Evolutionary conservation across 2,113 vertebrate genomes (phyloP), one percentile per base, ranked within the genome.

Genomic region (Gavialis gangeticus): DNA sequence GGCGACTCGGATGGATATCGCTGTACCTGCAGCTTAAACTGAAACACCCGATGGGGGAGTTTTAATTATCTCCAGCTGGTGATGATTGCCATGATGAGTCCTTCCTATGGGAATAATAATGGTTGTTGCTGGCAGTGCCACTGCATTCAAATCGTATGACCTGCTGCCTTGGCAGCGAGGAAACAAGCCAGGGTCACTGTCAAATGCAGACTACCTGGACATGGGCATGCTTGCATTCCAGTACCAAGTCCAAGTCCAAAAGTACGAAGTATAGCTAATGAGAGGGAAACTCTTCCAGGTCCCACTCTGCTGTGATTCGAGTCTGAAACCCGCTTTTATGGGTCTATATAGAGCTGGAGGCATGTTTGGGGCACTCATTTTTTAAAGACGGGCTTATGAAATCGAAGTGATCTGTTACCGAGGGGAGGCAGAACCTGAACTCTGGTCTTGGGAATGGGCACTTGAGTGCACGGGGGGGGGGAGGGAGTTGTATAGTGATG

Each of bases 361-460:
- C n/a, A 1, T 22, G 34, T 5, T 58, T 87, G 46, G 71, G 58
- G 55, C n/a, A 11, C 11, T 12, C 19, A 56, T 2, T 27, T 84
- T 18, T 73, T 73, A 73, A 54, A 77, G 73, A 4, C 0, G 2
- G 2, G 5, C 4, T 75, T 69, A 13, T 30, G 75, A 17, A 79
- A 75, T 25, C 2, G 18, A 67, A 66, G n/a, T 2, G 73, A 3
- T 54, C 82, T 11, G 0, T 5, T 22, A 5, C 0, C 4, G 81
- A 34, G 75, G 13, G 28, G 8, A 16, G 0, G 11, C 46, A 46
- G 46, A 46, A 46, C 46, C 46, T 46, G 7, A 37, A 46, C 34
- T 73, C 12, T 73, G 46, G 46, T 25, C 21, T 34, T 37, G 46
- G 69, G 69, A 73, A 37, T 12, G 3, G 22, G 22, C 69, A 73